Evolutionary conservation across 2,888 invertebrate species (phyloP).

Genomic region (Himalopsyche kuldschensis): DNA sequence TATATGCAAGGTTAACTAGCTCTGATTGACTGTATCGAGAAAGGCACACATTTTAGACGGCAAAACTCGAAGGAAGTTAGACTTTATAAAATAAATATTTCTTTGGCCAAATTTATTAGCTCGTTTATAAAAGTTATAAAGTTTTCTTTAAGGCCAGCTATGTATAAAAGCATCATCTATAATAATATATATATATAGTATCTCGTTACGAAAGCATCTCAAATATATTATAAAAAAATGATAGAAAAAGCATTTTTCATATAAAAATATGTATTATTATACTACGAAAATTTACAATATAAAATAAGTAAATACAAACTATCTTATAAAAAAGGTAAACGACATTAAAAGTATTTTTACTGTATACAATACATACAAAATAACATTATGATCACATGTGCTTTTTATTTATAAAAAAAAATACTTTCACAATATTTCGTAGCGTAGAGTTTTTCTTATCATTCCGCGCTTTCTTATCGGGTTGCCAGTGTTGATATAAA

Average conservation of each 20-base stretch:
- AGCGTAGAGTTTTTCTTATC: background rate
- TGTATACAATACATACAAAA: slow-evolving; percentile 49
- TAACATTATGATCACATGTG: slow-evolving; percentile 65
- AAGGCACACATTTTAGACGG: background rate
- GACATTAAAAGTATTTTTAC: slow-evolving; percentile 37
- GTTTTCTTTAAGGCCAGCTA: background rate
- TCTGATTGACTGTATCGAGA: background rate
- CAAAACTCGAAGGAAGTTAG: background rate
- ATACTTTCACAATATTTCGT: slow-evolving; percentile 10
- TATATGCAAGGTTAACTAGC: background rate
- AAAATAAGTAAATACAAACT: slow-evolving; percentile 34
- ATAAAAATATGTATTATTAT: slow-evolving; percentile 34
- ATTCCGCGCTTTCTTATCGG: background rate
- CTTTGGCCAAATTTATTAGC: background rate
- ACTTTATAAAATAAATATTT: background rate
- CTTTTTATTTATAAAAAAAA: slow-evolving; percentile 45
- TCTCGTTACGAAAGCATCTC: background rate
- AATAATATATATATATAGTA: background rate
- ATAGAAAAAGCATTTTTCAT: slow-evolving; percentile 30
- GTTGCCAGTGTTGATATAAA: background rate
- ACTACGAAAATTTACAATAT: slow-evolving; percentile 29
- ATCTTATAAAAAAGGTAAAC: slow-evolving; percentile 38
- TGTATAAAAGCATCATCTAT: background rate
- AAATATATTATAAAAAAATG: slow-evolving; percentile 5
- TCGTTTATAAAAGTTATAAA: background rate